A percentile compares a stretch with the other conserved stretches of the same genome.
These are phyloP conservation scores for Teleiodes luculella DNA, from an alignment of 2,888 invertebrate species.

Conservation along the genomic window DNA sequence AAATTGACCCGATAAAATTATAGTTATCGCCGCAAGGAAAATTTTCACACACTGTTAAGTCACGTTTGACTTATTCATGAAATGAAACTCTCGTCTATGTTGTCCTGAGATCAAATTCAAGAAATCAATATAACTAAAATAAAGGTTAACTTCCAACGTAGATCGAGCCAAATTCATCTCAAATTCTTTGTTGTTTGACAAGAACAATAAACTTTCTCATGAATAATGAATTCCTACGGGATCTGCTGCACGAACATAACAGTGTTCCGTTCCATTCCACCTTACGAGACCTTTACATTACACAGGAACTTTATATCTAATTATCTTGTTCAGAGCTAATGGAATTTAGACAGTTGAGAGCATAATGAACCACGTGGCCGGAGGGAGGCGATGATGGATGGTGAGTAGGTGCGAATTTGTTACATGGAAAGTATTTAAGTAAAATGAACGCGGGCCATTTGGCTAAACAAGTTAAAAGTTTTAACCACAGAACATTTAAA, in stretches of 20 bases:
- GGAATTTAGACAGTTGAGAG: constrained; percentile 12
- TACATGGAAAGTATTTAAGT: background rate
- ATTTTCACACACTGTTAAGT: no score
- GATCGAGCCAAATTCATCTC: background rate
- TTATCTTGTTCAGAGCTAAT: constrained; percentile 14
- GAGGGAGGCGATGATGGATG: background rate
- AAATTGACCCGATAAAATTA: no score
- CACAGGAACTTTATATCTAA: constrained; percentile 14
- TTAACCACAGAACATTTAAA: no score
- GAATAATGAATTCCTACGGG: constrained; percentile 5
- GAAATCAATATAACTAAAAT: no score
- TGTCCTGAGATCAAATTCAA: no score
- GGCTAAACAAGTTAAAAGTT: no score
- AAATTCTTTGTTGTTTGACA: background rate
- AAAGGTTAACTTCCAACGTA: no score
- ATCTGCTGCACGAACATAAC: background rate
- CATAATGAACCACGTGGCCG: constrained; percentile 8
- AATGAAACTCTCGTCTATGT: no score
- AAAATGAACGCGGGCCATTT: no score
- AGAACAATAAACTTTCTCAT: background rate
- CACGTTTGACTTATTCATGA: no score
- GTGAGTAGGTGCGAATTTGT: background rate
- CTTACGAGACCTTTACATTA: constrained; percentile 12
- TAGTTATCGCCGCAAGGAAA: no score
- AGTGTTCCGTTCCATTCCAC: background rate